Evolutionary conservation across 2,797 vertebrate species (phyloP).

Genomic region (Pteronotus mesoamericanus): DNA sequence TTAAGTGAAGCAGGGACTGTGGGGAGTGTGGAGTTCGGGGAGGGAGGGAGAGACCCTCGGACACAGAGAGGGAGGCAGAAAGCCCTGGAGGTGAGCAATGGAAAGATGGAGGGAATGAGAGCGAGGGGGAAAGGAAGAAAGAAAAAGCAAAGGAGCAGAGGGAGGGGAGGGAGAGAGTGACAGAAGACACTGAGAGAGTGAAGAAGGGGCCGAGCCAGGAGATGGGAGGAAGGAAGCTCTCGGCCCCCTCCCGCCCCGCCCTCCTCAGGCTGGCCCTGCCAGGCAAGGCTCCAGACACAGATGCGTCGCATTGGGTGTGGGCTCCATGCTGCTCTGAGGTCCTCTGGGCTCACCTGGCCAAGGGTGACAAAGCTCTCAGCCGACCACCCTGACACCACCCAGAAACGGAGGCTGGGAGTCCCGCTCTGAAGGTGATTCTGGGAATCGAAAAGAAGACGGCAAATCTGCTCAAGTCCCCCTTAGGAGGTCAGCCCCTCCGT

Average conservation of each 20-base stretch:
- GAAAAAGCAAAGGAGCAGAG: neutral
- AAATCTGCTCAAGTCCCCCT: neutral
- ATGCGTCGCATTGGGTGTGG: neutral
- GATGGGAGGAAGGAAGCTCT: slow-evolving; percentile 14
- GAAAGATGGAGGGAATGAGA: neutral
- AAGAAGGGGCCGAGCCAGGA: slow-evolving; percentile 53
- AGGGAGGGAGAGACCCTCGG: neutral
- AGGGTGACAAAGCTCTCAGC: neutral
- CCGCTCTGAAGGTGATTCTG: neutral
- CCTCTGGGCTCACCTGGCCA: slow-evolving; percentile 10
- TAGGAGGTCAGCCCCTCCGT: neutral
- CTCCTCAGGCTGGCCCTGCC: neutral
- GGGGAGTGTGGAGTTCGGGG: neutral
- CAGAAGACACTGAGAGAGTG: neutral
- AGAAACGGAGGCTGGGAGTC: neutral
- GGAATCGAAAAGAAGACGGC: neutral
- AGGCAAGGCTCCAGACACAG: slow-evolving; percentile 42
- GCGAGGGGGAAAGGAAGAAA: neutral
- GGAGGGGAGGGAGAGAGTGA: neutral
- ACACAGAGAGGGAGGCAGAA: neutral
- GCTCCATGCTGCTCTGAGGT: neutral
- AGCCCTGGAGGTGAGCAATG: neutral
- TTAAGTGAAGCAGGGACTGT: neutral
- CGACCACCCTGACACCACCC: fast-evolving
- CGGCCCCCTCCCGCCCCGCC: neutral